phyloP scores from a whole-genome alignment of 2,113 vertebrate genomes.

The Pomatostomus ruficeps region DNA sequence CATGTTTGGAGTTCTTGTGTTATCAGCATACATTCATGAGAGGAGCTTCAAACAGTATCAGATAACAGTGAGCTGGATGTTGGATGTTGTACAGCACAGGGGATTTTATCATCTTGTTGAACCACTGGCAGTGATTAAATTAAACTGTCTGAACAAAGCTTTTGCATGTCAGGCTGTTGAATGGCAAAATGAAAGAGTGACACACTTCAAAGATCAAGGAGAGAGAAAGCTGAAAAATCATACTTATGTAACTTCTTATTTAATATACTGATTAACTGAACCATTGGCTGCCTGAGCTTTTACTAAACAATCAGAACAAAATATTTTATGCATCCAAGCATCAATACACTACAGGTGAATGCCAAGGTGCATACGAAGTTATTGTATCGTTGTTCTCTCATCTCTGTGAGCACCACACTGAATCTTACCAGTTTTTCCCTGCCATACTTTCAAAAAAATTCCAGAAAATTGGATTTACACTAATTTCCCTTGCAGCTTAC shows the following conservation, averaged over 20 bases:
- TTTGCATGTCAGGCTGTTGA: slow-evolving; percentile 86
- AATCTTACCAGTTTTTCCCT: background rate
- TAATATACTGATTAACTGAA: slow-evolving; percentile 30
- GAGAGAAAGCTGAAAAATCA: slow-evolving; percentile 26
- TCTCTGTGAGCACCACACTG: background rate
- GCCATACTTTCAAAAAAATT: background rate
- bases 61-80: slow-evolving; percentile 86
- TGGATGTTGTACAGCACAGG: slow-evolving; percentile 84
- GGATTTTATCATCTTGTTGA: slow-evolving; percentile 90
- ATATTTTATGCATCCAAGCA: background rate
- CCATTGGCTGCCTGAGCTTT: background rate
- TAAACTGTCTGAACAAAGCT: slow-evolving; percentile 98
- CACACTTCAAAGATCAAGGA: slow-evolving; percentile 86
- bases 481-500: background rate
- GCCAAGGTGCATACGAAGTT: background rate
- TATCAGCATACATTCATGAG: slow-evolving; percentile 87
- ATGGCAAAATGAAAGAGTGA: slow-evolving; percentile 87
- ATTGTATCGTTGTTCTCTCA: background rate
- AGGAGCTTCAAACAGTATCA: slow-evolving; percentile 88
- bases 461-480: background rate
- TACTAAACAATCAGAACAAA: slow-evolving; percentile 11
- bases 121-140: slow-evolving; percentile 96
- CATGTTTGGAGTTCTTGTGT: slow-evolving; percentile 91
- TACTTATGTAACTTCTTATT: slow-evolving; percentile 54
- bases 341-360: background rate